Base-by-base conservation (phyloP, 2,888 invertebrate genomes). In the Synergus japonicus region DNA sequence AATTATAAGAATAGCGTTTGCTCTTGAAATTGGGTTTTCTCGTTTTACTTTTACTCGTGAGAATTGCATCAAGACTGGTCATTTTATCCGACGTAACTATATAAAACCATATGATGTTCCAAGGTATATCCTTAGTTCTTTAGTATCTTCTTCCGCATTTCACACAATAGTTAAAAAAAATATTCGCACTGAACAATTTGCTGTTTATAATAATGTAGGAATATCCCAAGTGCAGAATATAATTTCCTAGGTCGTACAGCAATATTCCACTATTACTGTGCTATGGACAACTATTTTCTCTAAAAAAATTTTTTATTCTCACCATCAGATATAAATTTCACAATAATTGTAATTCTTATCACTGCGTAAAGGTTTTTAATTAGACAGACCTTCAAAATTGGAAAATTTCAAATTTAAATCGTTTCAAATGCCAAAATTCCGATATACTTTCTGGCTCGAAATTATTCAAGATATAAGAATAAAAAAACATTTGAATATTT, bases 61-160 rank as follows among this genome's bases (percentile, higher is more conserved):
- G 49, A n/a, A 49, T 49, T 49, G 49, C 49, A 49, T 49, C 15
- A 60, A 60, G 58, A 60, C 58, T n/a, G 18, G 58, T 60, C 58
- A 60, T 58, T 60, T 60, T 18, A 60, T 22, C 58, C n/a, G 58
- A 60, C 18, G 3, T 60, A 60, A 22, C 58, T n/a, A 60, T 60
- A 22, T 22, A 60, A 49, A 60, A 60, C 58, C 8, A 18, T 22
- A 60, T 22, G 18, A 22, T 60, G 58, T 60, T 60, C 58, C 22
- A 60, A 18, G 49, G 15, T 54, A 54, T 54, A 54, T 12, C 37
- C 37, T 37, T 37, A 37, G 5, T 37, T 15, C 49, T 12, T 12
- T 12, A 54, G 87, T 85, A 85, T 84, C 84, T 84, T 87, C 88
- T 88, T 88, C 87, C 87, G 88, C 88, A 79, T 88, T 88, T 88